These are phyloP conservation scores for Tenebrio molitor DNA, from an alignment of 1,140 invertebrate species.

Conservation along the genomic window DNA sequence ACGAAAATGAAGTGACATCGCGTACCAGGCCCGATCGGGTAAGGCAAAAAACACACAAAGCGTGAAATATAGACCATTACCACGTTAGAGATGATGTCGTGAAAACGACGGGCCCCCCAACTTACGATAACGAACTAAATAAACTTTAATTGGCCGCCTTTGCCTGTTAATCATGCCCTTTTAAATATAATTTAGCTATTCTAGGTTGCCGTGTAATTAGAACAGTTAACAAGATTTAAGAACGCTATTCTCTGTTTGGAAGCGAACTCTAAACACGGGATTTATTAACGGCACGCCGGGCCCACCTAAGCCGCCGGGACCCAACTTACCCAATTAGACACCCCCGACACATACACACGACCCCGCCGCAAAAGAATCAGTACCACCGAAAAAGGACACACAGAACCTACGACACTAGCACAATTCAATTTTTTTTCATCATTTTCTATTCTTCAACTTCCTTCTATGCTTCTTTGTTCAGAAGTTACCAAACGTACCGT, in stretches of 20 bases:
- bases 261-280: constrained; percentile 52
- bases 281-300: constrained; percentile 47
- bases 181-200: constrained; percentile 60
- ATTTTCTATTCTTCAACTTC: too few relatives aligned
- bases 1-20: constrained; percentile 59
- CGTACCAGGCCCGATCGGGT: constrained; percentile 58
- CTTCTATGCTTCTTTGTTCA: too few relatives aligned
- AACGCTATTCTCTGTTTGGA: constrained; percentile 55
- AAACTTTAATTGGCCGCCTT: constrained; percentile 62
- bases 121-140: constrained; percentile 61
- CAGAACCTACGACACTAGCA: too few relatives aligned
- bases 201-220: constrained; percentile 58
- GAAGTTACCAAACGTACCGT: too few relatives aligned
- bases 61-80: constrained; percentile 60
- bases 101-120: constrained; percentile 32
- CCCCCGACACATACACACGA: constrained; percentile 1
- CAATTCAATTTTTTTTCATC: too few relatives aligned
- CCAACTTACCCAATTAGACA: constrained; percentile 33
- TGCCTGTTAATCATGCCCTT: constrained; percentile 55
- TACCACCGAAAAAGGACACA: too few relatives aligned
- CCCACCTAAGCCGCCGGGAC: constrained; percentile 40
- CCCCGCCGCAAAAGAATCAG: constrained; percentile 1
- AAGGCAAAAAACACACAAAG: constrained; percentile 48
- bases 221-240: constrained; percentile 59
- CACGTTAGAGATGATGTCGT: constrained; percentile 58